Base-by-base conservation (phyloP, 1,140 invertebrate genomes). In the Lanistes nyassanus region DNA sequence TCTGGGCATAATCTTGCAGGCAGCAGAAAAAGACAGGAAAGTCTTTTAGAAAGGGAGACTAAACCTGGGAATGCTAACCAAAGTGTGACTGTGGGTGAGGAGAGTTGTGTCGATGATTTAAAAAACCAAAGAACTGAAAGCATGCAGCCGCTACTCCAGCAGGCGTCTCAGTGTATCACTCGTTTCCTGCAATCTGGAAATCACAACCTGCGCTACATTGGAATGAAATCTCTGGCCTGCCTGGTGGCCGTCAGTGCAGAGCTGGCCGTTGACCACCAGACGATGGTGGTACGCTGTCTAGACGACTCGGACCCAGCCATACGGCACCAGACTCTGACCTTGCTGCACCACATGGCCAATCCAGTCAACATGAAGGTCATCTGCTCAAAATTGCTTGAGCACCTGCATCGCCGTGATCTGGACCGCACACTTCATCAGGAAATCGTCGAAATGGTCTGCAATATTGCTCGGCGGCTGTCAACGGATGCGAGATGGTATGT, bases 321-420 rank as follows among this genome's bases (percentile, higher is more conserved):
- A 11, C 81, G 80, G 23, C 29, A 64, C 26, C 77, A 84, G 81
- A 87, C 85, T n/a, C 66, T 85, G 23, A 77, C 80, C 21, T 67
- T 88, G 23, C 79, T 88, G 39, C 84, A 82, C 75, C 76, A 76
- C 51, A 86, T 87, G 81, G 77, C 83, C 75, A 84, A 86, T 65
- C 60, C 51, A 5, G 71, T 74, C 21, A 88, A 88, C 78, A 80
- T 85, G 9, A 75, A 84, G 65, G 82, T 84, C 13, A 81, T 86
- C 16, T 84, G 83, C 76, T 42, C 79, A n/a, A 80, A 81, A 51
- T 70, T 87, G 34, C 34, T 86, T 56, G 77, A 85, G n/a, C 80
- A 86, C n/a, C 26, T 85, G 13, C 36, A 55, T 9, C 67, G 77
- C 13, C 60, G 42, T 1, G 80, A 79, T 5, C 7, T n/a, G 13